phyloP scores from a whole-genome alignment of 2,797 vertebrate genomes.

The Borostomias antarcticus region DNA sequence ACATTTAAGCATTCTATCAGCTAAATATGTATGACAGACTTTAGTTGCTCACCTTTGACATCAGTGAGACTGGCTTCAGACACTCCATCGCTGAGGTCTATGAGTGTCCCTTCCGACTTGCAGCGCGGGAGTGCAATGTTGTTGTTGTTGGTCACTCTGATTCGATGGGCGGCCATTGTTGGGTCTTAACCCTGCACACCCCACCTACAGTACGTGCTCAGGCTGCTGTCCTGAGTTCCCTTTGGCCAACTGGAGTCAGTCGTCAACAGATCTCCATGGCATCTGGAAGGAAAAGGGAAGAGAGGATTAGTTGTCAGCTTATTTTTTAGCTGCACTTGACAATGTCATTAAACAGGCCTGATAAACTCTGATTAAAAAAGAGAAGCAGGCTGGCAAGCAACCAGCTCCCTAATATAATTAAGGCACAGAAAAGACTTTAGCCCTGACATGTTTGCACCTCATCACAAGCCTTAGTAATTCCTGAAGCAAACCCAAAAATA shows the following conservation, averaged over 20 bases:
- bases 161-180: slow-evolving; percentile 93
- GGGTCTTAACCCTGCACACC: slow-evolving; percentile 31
- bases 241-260: slow-evolving; percentile 23
- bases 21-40: neutral
- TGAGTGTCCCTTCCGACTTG: slow-evolving; percentile 93
- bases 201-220: slow-evolving; percentile 17
- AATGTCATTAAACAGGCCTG: slow-evolving; percentile 3
- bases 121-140: slow-evolving; percentile 87
- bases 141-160: slow-evolving; percentile 86
- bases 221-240: slow-evolving; percentile 29
- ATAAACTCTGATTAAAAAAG: slow-evolving; percentile 9
- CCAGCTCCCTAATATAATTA: slow-evolving; percentile 14
- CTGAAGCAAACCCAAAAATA: too few relatives aligned
- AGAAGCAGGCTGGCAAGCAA: slow-evolving; percentile 3
- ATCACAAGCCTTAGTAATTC: too few relatives aligned
- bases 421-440: slow-evolving; percentile 13
- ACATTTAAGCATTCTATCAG: neutral
- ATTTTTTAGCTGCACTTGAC: slow-evolving; percentile 14
- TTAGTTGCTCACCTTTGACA: slow-evolving; percentile 83
- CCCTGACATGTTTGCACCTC: too few relatives aligned
- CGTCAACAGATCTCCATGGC: slow-evolving; percentile 57
- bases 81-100: slow-evolving; percentile 86
- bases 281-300: slow-evolving; percentile 47
- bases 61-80: slow-evolving; percentile 85
- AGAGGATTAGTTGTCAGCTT: slow-evolving; percentile 7